Evolutionary conservation across 2,113 vertebrate species (phyloP), one percentile per base, ranked within the genome.

Genomic region (Indri indri): DNA sequence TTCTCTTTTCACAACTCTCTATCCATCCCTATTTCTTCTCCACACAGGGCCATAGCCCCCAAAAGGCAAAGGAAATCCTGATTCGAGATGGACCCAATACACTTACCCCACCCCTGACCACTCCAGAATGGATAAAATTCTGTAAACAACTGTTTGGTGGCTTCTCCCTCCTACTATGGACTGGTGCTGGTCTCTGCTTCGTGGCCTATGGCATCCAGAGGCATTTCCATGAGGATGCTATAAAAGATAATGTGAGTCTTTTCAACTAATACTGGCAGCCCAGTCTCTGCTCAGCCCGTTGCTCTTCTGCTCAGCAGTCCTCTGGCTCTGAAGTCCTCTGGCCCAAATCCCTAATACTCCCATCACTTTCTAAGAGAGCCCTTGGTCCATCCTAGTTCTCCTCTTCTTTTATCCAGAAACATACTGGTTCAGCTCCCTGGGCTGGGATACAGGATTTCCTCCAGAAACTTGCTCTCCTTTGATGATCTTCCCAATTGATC

Each of bases 121-220:
- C 97, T 12, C 99, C 99, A 0, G 99, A 99, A 92, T 99, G 99
- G 99, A 40, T 99, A 92, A 99, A 99, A 97, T 99, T 99, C 98
- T 99, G 99, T 94, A 98, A 98, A 47, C 99, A 99, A 94, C 95
- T 99, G 17, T 99, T 99, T 12, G 98, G 99, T 0, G 99, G 99
- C 50, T 99, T 99, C 98, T 99, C 99, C 91, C 97, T 99, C 84
- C 97, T 99, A 45, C 98, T 99, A 23, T 99, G 99, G 99, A 99
- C 97, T 7, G 99, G 99, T 0, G 98, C 99, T 89, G 10, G 99
- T 71, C 99, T 99, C 96, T 99, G 99, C 95, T 99, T 99, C 92
- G 68, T 99, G 94, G 99, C 99, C 65, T 99, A 98, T 91, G 90
- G 98, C 95, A 99, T 99, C 97, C 98, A 99, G 97, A 93, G 95